phyloP scores from a whole-genome alignment of 2,113 vertebrate species.

The Aphelocoma coerulescens region DNA sequence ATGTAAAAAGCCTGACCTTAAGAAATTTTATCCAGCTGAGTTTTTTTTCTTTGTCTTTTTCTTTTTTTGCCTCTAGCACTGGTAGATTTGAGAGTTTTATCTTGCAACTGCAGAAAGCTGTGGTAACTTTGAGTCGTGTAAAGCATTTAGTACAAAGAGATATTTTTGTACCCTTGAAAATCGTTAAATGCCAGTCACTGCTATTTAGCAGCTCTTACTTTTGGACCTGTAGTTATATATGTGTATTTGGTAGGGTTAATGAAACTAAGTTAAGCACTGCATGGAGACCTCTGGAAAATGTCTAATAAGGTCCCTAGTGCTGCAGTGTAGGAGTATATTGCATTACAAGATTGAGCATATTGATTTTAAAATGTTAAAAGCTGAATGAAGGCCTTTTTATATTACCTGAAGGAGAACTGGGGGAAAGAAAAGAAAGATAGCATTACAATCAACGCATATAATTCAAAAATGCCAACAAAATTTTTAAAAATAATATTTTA shows the following conservation, averaged over 20 bases:
- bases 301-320: not conserved
- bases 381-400: not conserved
- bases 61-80: slow-evolving; percentile 1
- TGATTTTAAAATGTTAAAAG: not conserved
- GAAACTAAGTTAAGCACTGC: not conserved
- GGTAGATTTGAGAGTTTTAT: not conserved
- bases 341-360: not conserved
- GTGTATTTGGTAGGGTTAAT: not conserved
- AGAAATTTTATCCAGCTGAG: slow-evolving; percentile 44
- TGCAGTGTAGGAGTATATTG: not conserved
- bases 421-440: not conserved
- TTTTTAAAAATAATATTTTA: not conserved
- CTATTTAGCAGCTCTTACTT: not conserved
- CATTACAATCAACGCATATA: not conserved
- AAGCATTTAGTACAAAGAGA: not conserved
- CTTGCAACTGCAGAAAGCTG: not conserved
- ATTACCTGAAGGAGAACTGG: not conserved
- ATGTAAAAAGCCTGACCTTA: slow-evolving; percentile 58
- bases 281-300: not conserved
- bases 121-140: not conserved
- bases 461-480: not conserved
- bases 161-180: not conserved
- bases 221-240: not conserved
- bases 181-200: not conserved
- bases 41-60: not conserved